Conservation (phyloP, 2,113 vertebrate species). For the Jacana jacana region DNA sequence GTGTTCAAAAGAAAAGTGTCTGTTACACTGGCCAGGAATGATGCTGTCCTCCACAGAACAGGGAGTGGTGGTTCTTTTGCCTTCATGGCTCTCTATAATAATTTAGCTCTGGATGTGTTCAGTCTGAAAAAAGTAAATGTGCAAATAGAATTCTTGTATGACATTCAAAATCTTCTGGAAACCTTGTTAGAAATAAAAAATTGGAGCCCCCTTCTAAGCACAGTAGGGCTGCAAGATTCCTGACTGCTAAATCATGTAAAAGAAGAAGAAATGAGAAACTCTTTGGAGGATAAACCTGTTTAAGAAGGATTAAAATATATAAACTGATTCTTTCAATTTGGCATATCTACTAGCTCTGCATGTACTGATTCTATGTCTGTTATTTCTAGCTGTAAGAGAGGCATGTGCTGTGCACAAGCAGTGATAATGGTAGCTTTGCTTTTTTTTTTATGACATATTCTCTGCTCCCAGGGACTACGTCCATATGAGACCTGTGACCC, state of each 20-base stretch:
- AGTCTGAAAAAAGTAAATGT: slow-evolving; percentile 58
- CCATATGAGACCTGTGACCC: not conserved
- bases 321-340: slow-evolving; percentile 68
- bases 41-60: not conserved
- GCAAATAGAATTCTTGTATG: slow-evolving; percentile 66
- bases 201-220: slow-evolving; percentile 64
- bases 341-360: slow-evolving; percentile 60
- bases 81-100: slow-evolving; percentile 8
- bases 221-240: slow-evolving; percentile 60
- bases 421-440: not conserved
- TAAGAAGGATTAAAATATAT: slow-evolving; percentile 75
- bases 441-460: not conserved
- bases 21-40: not conserved
- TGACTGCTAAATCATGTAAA: slow-evolving; percentile 69
- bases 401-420: not conserved
- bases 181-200: slow-evolving; percentile 72
- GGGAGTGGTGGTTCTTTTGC: not conserved
- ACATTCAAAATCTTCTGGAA: slow-evolving; percentile 72
- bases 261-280: slow-evolving; percentile 67
- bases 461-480: not conserved
- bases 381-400: slow-evolving; percentile 34
- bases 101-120: slow-evolving; percentile 43
- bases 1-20: not conserved
- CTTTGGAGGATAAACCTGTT: slow-evolving; percentile 72
- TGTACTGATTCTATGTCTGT: slow-evolving; percentile 55